A percentile compares a stretch with the other conserved stretches of the same genome.
Evolutionary conservation across 2,113 vertebrate species (phyloP).

Genomic region (Patagioenas fasciata): DNA sequence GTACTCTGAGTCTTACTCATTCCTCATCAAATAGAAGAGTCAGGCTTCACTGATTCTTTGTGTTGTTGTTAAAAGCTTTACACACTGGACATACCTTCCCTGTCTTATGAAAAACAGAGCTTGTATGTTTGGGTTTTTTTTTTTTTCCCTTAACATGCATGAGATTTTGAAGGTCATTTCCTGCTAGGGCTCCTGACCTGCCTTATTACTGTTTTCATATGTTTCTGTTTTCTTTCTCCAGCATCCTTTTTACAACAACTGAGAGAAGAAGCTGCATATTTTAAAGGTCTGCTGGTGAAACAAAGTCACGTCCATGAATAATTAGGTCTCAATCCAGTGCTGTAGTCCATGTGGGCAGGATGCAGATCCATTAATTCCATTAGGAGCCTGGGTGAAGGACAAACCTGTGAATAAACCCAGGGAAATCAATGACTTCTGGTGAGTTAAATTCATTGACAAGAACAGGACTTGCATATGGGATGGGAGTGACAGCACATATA

Average conservation of each 20-base stretch:
- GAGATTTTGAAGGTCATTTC: slow-evolving; percentile 23
- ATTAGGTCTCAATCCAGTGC: neutral
- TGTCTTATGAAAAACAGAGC: neutral
- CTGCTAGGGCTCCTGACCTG: neutral
- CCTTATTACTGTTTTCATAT: neutral
- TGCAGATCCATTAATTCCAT: slow-evolving; percentile 3
- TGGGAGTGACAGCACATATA: neutral
- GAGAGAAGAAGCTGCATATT: neutral
- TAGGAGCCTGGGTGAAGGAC: neutral
- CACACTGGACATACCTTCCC: neutral
- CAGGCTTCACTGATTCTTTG: slow-evolving; percentile 15
- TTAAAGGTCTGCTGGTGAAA: slow-evolving; percentile 18
- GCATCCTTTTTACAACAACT: neutral
- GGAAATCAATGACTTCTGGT: slow-evolving; percentile 31
- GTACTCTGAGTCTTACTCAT: slow-evolving; percentile 32
- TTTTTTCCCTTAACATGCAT: neutral
- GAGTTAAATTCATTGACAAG: slow-evolving; percentile 1
- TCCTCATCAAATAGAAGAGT: slow-evolving; percentile 24
- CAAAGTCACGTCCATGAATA: neutral
- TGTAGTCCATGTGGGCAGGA: neutral
- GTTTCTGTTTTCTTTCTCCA: neutral
- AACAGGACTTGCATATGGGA: neutral
- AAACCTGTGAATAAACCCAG: neutral
- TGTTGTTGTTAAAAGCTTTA: neutral
- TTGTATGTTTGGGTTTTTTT: neutral